A percentile compares a stretch with the other conserved stretches of the same genome.
phyloP scores from a whole-genome alignment of 2,797 vertebrate genomes.

The Cyclura pinguis region DNA sequence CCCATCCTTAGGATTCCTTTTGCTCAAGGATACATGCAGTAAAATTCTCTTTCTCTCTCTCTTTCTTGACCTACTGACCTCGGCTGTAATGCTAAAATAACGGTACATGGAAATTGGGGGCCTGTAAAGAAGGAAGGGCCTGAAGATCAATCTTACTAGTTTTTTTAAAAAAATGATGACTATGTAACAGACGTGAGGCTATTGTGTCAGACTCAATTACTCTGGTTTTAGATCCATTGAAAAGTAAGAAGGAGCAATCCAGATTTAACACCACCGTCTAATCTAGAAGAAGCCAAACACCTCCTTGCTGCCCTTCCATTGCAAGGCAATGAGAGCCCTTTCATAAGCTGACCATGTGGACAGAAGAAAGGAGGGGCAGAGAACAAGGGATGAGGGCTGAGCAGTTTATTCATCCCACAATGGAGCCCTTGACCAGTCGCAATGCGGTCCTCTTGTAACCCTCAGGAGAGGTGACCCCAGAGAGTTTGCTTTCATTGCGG shows the following conservation, averaged over 20 bases:
- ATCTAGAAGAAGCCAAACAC: conserved; percentile 17
- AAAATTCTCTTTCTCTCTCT: background rate
- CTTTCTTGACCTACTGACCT: background rate
- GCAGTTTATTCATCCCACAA: conserved; percentile 54
- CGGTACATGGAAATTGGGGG: background rate
- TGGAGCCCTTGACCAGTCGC: conserved; percentile 54
- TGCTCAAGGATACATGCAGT: background rate
- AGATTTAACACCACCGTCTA: conserved; percentile 11
- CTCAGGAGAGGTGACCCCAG: conserved; percentile 5
- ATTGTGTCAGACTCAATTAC: background rate
- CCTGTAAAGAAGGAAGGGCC: background rate
- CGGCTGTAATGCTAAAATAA: background rate
- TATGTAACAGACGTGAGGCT: background rate
- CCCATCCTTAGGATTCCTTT: background rate
- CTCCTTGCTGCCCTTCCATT: conserved; percentile 6
- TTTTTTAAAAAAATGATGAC: no score
- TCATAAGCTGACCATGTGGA: conserved; percentile 41
- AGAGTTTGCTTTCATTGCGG: conserved; percentile 46
- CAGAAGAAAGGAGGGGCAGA: conserved; percentile 52
- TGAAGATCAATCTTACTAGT: background rate
- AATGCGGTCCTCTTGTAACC: conserved; percentile 40
- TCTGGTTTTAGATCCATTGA: background rate
- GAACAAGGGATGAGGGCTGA: accelerated
- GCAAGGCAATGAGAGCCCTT: conserved; percentile 30
- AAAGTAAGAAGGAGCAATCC: background rate